Evolutionary conservation across 2,113 vertebrate genomes (phyloP).

Genomic region (Alethe castanea): DNA sequence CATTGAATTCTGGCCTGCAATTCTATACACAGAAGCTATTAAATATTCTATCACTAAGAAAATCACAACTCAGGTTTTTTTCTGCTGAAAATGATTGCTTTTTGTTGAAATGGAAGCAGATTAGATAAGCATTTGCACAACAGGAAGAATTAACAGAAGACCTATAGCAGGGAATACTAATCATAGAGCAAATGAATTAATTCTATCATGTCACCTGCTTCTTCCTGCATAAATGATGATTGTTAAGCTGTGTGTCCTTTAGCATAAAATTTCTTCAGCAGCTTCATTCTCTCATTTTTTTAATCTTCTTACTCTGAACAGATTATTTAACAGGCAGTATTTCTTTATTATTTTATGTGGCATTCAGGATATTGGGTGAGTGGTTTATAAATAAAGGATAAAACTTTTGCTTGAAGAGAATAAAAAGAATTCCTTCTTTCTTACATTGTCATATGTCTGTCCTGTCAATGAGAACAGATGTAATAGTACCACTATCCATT

Average conservation of each 20-base stretch:
- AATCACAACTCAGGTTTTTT: neutral
- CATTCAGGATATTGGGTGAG: neutral
- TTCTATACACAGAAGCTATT: neutral
- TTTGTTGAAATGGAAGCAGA: neutral
- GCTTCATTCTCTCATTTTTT: neutral
- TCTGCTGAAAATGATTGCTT: neutral
- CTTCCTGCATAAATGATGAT: neutral
- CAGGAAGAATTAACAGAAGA: neutral
- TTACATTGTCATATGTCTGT: neutral
- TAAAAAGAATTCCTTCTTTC: neutral
- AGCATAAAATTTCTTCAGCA: neutral
- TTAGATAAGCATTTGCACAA: neutral
- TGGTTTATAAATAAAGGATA: neutral
- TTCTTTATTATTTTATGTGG: neutral
- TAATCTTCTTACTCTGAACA: neutral
- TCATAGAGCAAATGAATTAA: neutral
- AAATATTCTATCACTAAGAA: neutral
- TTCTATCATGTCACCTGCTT: neutral
- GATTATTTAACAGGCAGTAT: neutral
- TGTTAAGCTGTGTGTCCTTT: neutral
- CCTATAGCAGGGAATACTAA: neutral
- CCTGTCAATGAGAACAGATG: neutral
- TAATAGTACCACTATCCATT: neutral
- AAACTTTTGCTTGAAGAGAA: neutral
- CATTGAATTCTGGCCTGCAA: neutral